Percentiles rank a stretch among this genome's conserved stretches.
Evolutionary conservation across 2,797 vertebrate species (phyloP).

Genomic region (Acipenser ruthenus): DNA sequence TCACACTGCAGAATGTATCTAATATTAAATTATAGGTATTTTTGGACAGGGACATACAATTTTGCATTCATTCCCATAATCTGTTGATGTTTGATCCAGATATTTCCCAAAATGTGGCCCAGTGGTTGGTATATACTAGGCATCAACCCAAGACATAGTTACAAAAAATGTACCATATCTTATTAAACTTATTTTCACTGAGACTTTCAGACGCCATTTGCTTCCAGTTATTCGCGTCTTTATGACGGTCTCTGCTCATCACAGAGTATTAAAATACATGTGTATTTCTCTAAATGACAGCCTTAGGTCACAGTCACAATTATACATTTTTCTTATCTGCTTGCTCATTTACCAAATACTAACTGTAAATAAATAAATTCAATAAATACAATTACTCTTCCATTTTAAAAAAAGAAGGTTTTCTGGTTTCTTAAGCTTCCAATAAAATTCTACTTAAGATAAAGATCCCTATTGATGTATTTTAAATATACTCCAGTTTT

Average conservation of each 20-base stretch:
- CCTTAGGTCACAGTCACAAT: neutral
- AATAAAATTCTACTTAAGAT: too few relatives aligned
- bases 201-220: slow-evolving; percentile 37
- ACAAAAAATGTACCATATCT: slow-evolving; percentile 26
- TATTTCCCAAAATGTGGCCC: slow-evolving; percentile 35
- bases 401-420: too few relatives aligned
- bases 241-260: neutral
- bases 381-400: too few relatives aligned
- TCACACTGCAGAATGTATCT: slow-evolving; percentile 4
- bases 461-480: too few relatives aligned
- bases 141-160: slow-evolving; percentile 29
- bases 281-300: neutral
- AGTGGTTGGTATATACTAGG: slow-evolving; percentile 33
- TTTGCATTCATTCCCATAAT: slow-evolving; percentile 19
- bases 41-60: neutral
- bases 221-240: slow-evolving; percentile 33
- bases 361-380: too few relatives aligned
- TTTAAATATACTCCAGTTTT: too few relatives aligned
- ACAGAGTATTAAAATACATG: neutral
- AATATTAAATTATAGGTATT: slow-evolving; percentile 10
- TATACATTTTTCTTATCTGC: too few relatives aligned
- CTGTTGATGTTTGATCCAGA: slow-evolving; percentile 42
- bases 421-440: too few relatives aligned
- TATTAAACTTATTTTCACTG: slow-evolving; percentile 42
- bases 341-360: too few relatives aligned